Percentiles rank a stretch among this genome's conserved stretches.
phyloP scores from a whole-genome alignment of 2,113 vertebrate species.

The Odontophorus gujanensis region DNA sequence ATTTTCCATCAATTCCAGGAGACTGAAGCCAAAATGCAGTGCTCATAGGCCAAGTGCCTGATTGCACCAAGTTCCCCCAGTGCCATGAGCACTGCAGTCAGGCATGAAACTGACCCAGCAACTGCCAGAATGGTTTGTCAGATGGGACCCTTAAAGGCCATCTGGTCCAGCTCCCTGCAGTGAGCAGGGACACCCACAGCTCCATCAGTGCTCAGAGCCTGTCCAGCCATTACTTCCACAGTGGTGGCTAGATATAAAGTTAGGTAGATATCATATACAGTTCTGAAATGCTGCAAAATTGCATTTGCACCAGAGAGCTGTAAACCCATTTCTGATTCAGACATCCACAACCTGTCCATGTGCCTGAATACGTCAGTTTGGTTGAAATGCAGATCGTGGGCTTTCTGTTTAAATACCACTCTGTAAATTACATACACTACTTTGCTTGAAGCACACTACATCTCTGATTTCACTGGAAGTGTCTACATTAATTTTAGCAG shows the following conservation, averaged over 20 bases:
- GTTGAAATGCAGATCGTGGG: not conserved
- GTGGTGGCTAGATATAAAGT: not conserved
- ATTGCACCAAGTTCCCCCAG: fast-evolving
- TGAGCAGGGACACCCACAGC: too few relatives aligned
- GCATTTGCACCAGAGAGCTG: not conserved
- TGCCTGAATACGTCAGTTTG: not conserved
- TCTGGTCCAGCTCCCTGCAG: too few relatives aligned
- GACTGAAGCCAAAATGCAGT: not conserved
- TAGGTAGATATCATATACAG: not conserved
- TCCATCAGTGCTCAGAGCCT: too few relatives aligned
- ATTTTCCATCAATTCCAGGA: not conserved
- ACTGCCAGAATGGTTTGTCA: not conserved
- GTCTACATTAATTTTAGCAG: not conserved
- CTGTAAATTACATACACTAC: not conserved
- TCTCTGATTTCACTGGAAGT: not conserved
- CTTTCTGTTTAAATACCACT: not conserved
- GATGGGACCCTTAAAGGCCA: too few relatives aligned
- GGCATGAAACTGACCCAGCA: not conserved
- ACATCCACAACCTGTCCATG: not conserved
- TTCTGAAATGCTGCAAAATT: not conserved
- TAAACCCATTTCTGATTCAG: not conserved
- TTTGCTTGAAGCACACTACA: not conserved
- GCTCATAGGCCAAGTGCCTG: not conserved
- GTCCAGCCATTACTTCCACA: too few relatives aligned
- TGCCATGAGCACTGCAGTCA: not conserved